A percentile compares a stretch with the other conserved stretches of the same genome.
Conservation (phyloP, 2,113 vertebrate genomes). For the Eonycteris spelaea region DNA sequence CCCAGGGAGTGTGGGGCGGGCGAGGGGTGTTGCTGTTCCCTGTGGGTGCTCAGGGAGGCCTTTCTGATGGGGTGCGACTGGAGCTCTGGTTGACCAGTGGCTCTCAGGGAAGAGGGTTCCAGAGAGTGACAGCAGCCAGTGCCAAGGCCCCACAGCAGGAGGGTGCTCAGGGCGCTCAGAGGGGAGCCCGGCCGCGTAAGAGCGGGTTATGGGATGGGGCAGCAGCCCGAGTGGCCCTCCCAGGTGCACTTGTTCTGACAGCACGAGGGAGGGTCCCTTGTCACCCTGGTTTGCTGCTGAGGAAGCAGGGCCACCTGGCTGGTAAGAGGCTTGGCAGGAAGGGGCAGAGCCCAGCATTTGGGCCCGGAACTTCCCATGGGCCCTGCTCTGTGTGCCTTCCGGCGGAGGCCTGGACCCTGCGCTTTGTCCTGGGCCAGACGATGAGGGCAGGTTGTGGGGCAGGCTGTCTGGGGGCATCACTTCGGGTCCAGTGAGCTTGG, state of each 20-base stretch:
- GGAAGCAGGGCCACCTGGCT: too few species aligned
- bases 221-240: neutral
- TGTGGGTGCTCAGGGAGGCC: neutral
- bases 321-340: neutral
- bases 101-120: neutral
- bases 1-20: rapidly evolving
- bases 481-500: neutral
- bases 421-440: neutral
- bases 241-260: neutral
- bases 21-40: too few species aligned
- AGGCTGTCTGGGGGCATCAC: too few species aligned
- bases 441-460: neutral
- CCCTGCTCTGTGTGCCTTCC: neutral
- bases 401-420: neutral
- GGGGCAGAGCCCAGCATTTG: neutral
- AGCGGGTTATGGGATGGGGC: neutral
- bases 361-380: neutral
- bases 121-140: neutral
- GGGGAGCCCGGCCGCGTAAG: neutral
- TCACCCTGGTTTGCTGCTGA: neutral
- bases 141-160: neutral
- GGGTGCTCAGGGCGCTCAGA: neutral
- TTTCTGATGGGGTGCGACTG: neutral
- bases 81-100: neutral
- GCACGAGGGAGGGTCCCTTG: neutral